Conservation (phyloP, 64 coral and sea anemone genomes). For the Anthopleura sola region DNA sequence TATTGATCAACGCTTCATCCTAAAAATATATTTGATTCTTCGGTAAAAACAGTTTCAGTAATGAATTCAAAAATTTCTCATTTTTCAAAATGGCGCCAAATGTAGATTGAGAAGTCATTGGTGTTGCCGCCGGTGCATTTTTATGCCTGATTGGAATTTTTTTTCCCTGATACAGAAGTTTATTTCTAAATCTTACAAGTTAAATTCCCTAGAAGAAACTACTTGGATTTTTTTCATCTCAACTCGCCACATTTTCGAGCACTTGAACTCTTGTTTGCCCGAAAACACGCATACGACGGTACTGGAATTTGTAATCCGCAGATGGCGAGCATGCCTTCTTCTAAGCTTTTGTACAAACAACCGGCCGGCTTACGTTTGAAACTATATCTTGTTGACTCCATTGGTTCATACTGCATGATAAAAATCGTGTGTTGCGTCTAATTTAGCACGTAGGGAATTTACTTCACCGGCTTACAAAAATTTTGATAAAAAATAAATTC, state of each 20-base stretch:
- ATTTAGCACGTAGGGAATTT: neutral
- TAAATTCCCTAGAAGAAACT: no score
- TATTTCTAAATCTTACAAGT: neutral
- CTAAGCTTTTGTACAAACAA: neutral
- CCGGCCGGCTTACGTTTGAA: neutral
- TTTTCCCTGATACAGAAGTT: neutral
- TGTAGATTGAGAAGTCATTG: neutral
- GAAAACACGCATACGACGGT: neutral
- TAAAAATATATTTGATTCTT: neutral
- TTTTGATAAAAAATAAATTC: neutral
- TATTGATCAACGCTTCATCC: neutral
- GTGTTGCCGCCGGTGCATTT: no score
- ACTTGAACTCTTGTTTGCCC: neutral
- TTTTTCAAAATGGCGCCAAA: neutral
- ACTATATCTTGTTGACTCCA: neutral
- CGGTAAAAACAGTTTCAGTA: neutral
- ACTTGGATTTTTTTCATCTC: neutral
- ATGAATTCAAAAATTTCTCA: neutral
- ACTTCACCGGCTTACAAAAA: neutral
- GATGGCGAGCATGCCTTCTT: neutral
- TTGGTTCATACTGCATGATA: no score
- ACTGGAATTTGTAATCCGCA: constrained; percentile 24
- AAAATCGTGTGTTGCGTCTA: neutral
- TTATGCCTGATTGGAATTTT: no score
- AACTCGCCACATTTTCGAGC: neutral